Base-by-base conservation (phyloP, 2,888 invertebrate species). In the Bombyx huttoni region DNA sequence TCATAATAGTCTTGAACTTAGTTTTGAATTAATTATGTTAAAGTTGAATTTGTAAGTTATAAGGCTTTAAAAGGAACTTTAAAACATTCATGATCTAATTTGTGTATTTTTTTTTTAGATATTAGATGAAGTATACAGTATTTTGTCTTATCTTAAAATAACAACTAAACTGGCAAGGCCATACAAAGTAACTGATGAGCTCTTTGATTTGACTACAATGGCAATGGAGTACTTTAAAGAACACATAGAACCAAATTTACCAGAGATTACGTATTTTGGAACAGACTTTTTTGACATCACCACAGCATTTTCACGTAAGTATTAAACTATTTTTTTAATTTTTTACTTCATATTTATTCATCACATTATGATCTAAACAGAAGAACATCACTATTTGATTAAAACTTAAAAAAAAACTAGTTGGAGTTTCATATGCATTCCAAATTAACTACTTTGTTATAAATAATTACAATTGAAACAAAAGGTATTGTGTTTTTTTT, bases 181-280 rank as follows among this genome's bases (percentile, higher is more conserved):
- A 49, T 97, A 96, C 81, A 96, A 96, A 82, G 96, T 98, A 55
- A 96, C 97, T 8, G 97, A 97, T 85, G 97, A 98, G 80, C 89
- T 98, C 53, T 96, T 97, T 84, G 98, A 98, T 87, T 90, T 98
- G 58, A 97, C 97, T 46, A 96, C 97, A 46, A 98, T 98, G 98
- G 98, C 98, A 45, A 97, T 98, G 97, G 98, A 98, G 82, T 97
- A 97, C 81, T 98, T 98, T 81, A 97, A 97, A 78, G 97, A 98
- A 78, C 93, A 94, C 68, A 96, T 98, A 74, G 97, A 97, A 78
- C 96, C 97, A 8, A 93, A 93, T 61, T 89, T 96, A 68, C 96
- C 96, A 46, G 96, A 96, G 81, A 94, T 96, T 59, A 94, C 94
- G 49, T 96, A 95, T 76, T 96, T 96, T 78, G 94, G 94, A 62